These are phyloP conservation scores for Synanthedon andrenaeformis DNA, from an alignment of 2,888 invertebrate species.

Conservation along the genomic window DNA sequence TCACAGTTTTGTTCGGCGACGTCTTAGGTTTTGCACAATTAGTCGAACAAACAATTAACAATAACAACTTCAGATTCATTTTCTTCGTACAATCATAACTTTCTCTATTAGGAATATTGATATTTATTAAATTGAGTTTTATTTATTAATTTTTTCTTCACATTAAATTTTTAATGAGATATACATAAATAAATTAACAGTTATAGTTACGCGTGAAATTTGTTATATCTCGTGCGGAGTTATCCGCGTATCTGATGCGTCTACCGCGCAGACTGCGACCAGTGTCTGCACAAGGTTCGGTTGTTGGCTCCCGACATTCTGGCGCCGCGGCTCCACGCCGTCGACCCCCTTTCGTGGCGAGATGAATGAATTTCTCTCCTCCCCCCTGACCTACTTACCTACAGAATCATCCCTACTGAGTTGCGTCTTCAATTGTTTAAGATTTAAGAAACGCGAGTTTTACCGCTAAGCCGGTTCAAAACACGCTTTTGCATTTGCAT, in stretches of 20 bases:
- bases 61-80: not conserved
- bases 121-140: no score
- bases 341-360: constrained; percentile 8
- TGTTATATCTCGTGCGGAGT: no score
- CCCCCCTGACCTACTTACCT: not conserved
- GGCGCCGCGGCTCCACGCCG: constrained; percentile 13
- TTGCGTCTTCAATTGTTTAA: no score
- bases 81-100: not conserved
- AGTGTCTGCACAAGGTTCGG: not conserved
- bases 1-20: not conserved
- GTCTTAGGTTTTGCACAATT: constrained; percentile 2
- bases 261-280: not conserved
- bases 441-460: no score
- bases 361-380: not conserved
- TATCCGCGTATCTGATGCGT: not conserved
- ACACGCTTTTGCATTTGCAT: no score
- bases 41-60: constrained; percentile 1
- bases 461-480: no score
- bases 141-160: no score
- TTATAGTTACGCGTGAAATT: no score
- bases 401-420: not conserved
- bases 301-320: constrained; percentile 14
- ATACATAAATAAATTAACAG: no score
- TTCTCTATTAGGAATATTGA: no score
- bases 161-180: no score